Evolutionary conservation across 1,140 invertebrate genomes (phyloP).

Genomic region (Pogonomyrmex barbatus): DNA sequence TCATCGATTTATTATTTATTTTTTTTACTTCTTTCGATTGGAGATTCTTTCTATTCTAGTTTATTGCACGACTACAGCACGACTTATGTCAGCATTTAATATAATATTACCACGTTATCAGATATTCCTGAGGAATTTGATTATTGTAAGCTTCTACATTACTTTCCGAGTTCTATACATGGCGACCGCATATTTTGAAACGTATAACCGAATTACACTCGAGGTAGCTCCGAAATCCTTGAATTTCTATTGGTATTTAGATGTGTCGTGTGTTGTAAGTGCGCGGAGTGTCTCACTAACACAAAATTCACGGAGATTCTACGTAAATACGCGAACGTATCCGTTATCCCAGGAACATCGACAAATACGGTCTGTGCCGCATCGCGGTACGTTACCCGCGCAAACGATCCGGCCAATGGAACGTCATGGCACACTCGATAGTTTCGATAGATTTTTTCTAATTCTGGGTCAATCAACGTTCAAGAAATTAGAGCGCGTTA

Average conservation of each 20-base stretch:
- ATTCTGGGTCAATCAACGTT: constrained; percentile 32
- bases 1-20: background rate
- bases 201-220: constrained; percentile 62
- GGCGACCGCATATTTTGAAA: constrained; percentile 45
- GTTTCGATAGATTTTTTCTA: constrained; percentile 45
- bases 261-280: constrained; percentile 12
- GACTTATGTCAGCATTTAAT: constrained; percentile 37
- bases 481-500: constrained; percentile 16
- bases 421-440: constrained; percentile 4
- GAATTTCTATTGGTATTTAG: constrained; percentile 66
- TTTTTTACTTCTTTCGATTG: background rate
- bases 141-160: constrained; percentile 36
- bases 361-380: constrained; percentile 50
- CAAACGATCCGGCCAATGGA: constrained; percentile 35
- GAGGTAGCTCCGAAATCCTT: constrained; percentile 35
- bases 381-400: constrained; percentile 32
- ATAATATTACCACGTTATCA: constrained; percentile 21
- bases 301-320: constrained; percentile 50
- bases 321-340: constrained; percentile 43
- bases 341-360: constrained; percentile 51
- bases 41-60: background rate
- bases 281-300: constrained; percentile 10
- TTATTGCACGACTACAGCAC: background rate
- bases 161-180: constrained; percentile 50
- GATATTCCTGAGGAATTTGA: constrained; percentile 54